Conservation (phyloP, 2,888 invertebrate species). For the Coleophora flavipennella region DNA sequence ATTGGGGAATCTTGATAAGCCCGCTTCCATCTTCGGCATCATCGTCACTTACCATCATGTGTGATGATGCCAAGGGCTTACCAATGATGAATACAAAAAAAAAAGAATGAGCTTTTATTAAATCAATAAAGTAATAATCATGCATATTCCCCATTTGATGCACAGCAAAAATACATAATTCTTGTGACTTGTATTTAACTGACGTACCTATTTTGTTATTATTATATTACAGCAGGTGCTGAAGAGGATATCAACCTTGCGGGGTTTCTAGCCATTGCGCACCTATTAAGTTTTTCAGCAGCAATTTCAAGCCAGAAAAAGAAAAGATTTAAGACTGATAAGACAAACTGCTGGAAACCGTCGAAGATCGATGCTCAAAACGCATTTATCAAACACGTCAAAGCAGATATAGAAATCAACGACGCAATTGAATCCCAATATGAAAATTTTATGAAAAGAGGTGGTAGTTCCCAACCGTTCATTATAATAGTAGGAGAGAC, state of each 20-base stretch:
- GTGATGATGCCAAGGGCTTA: no score
- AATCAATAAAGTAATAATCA: no score
- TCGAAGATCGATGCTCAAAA: conserved; percentile 1
- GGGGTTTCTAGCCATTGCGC: background rate
- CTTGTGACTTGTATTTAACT: no score
- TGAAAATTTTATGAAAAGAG: background rate
- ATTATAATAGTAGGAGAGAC: conserved; percentile 2
- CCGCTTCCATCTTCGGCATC: no score
- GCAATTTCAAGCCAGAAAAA: background rate
- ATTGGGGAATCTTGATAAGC: no score
- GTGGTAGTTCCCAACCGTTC: conserved; percentile 1
- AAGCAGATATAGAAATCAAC: background rate
- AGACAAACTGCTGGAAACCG: conserved; percentile 1
- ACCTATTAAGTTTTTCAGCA: background rate
- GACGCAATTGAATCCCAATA: background rate
- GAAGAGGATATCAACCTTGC: background rate
- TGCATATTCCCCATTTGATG: no score
- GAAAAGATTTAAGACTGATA: background rate
- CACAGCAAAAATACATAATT: no score
- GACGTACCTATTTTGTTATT: no score
- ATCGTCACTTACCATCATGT: no score
- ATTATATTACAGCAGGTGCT: no score
- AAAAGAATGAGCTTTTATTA: no score
- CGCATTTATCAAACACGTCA: conserved; percentile 1
- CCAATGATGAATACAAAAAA: no score